Conservation (phyloP, 2,113 vertebrate species). For the Melanocharis versteri region DNA sequence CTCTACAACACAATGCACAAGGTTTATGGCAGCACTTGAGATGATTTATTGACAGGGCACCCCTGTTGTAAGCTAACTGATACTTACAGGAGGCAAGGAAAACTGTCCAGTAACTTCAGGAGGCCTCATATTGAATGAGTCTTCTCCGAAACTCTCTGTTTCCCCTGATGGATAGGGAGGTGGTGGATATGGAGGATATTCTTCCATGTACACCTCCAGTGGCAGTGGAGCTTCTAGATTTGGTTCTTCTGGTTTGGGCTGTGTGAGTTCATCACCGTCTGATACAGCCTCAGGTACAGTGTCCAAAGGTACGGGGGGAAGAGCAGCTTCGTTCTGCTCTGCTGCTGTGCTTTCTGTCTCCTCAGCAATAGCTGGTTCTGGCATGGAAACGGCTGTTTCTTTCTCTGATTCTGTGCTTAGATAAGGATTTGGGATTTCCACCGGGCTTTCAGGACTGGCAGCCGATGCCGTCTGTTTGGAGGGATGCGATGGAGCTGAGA, state of each 20-base stretch:
- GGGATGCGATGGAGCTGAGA: slow-evolving; percentile 73
- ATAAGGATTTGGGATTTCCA: slow-evolving; percentile 71
- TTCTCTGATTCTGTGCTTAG: slow-evolving; percentile 53
- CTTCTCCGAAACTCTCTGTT: slow-evolving; percentile 84
- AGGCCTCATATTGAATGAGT: slow-evolving; percentile 84
- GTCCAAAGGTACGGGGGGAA: slow-evolving; percentile 74
- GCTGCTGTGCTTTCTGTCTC: slow-evolving; percentile 4
- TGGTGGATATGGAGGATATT: slow-evolving; percentile 96
- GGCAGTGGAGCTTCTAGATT: slow-evolving; percentile 69
- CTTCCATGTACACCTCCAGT: slow-evolving; percentile 85
- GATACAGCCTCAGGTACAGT: slow-evolving; percentile 64
- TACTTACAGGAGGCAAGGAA: slow-evolving; percentile 90
- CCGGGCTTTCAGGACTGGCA: slow-evolving; percentile 53
- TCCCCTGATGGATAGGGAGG: slow-evolving; percentile 91
- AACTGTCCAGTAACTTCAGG: slow-evolving; percentile 93
- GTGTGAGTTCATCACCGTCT: slow-evolving; percentile 36
- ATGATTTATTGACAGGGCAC: not conserved
- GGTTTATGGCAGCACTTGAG: not conserved
- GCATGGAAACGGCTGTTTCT: slow-evolving; percentile 14
- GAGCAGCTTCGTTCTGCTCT: slow-evolving; percentile 69
- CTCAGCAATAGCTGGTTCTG: slow-evolving; percentile 61
- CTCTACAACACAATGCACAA: not conserved
- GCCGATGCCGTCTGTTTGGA: slow-evolving; percentile 62
- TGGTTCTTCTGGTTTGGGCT: slow-evolving; percentile 32
- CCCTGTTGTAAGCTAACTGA: not conserved